Conservation (phyloP, 2,888 invertebrate species). For the Andrena minutula region DNA sequence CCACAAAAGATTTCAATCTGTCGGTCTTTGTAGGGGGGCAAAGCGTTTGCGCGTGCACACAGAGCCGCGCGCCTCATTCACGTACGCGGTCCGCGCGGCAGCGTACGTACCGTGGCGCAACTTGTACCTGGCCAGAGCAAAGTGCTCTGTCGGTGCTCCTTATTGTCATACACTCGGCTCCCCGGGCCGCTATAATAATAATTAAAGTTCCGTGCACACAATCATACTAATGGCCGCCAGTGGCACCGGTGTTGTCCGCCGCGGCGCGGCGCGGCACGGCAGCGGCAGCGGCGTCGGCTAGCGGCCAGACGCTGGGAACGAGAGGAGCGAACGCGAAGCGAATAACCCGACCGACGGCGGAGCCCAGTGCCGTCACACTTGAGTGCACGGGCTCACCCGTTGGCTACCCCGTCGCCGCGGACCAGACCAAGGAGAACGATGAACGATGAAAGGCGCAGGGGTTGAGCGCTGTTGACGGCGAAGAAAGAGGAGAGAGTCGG, state of each 20-base stretch:
- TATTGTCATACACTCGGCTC: constrained; percentile 63
- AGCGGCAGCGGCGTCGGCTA: constrained; percentile 69
- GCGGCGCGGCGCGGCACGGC: constrained; percentile 62
- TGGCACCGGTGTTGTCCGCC: constrained; percentile 56
- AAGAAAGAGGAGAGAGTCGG: constrained; percentile 21
- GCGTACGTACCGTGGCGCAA: constrained; percentile 27
- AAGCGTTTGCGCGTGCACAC: constrained; percentile 30
- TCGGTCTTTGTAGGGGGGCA: constrained; percentile 19
- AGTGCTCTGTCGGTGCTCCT: constrained; percentile 53
- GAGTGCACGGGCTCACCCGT: constrained; percentile 65
- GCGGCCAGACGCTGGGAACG: constrained; percentile 70
- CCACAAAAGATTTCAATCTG: constrained; percentile 54
- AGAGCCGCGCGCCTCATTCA: constrained; percentile 23
- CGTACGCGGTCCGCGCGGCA: constrained; percentile 23
- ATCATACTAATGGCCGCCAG: constrained; percentile 80
- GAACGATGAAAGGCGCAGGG: constrained; percentile 50
- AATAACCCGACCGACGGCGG: constrained; percentile 63
- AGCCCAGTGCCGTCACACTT: constrained; percentile 64
- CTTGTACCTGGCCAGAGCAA: constrained; percentile 55
- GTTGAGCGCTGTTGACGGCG: constrained; percentile 39
- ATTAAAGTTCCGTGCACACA: constrained; percentile 80
- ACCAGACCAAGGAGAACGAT: constrained; percentile 53
- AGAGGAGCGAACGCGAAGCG: constrained; percentile 56
- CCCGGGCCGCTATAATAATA: constrained; percentile 72
- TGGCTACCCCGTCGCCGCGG: constrained; percentile 21